These are phyloP conservation scores for Melangyna quadrimaculata DNA, from an alignment of 2,888 invertebrate species.

Conservation along the genomic window DNA sequence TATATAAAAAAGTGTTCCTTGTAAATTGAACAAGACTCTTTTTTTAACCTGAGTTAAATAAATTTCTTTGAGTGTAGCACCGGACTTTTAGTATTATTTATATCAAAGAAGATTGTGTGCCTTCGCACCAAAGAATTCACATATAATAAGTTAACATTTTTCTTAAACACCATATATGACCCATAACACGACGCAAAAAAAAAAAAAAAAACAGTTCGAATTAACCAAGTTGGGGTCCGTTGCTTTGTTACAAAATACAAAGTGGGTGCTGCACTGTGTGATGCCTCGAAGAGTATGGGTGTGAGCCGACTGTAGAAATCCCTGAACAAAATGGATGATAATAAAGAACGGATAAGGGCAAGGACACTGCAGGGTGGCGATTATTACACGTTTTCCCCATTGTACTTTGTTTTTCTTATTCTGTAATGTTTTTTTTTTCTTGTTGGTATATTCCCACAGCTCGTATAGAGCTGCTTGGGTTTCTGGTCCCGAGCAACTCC, in stretches of 20 bases:
- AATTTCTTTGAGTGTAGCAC: no score
- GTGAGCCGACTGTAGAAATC: constrained; percentile 40
- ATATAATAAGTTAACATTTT: background rate
- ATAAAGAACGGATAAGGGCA: constrained; percentile 69
- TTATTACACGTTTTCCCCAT: constrained; percentile 58
- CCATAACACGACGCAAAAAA: background rate
- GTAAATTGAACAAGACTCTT: no score
- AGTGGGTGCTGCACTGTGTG: constrained; percentile 16
- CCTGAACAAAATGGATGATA: constrained; percentile 69
- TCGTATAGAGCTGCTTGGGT: constrained; percentile 26
- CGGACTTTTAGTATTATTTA: no score
- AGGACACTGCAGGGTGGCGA: constrained; percentile 68
- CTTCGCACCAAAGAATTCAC: no score
- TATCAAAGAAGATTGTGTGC: no score
- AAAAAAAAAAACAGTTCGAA: constrained; percentile 25
- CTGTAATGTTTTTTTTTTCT: constrained; percentile 9
- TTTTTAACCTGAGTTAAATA: no score
- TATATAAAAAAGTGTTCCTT: no score
- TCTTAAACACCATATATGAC: background rate
- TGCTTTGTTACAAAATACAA: constrained; percentile 41
- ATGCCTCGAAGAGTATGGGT: constrained; percentile 32
- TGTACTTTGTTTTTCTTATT: constrained; percentile 48
- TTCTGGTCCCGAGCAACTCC: constrained; percentile 34
- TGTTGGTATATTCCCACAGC: background rate
- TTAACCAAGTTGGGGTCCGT: constrained; percentile 32